Conservation (phyloP, 2,888 invertebrate genomes). For the Mesorhabditis sp. region DNA sequence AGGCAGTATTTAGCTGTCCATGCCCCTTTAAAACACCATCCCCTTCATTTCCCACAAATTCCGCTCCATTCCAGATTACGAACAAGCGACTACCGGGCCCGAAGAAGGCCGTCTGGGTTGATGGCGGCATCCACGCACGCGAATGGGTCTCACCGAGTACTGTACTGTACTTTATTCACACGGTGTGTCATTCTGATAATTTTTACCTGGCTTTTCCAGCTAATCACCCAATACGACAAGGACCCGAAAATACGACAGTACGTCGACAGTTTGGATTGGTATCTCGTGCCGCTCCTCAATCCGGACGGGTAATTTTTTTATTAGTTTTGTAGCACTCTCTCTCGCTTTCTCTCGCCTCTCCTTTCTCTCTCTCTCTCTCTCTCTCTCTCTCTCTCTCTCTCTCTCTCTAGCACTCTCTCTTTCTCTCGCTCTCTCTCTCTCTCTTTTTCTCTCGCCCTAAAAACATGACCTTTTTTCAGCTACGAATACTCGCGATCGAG, state of each 20-base stretch:
- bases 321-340: neutral
- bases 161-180: conserved; percentile 54
- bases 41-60: too few relatives aligned
- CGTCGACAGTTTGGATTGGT: conserved; percentile 56
- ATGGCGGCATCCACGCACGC: conserved; percentile 42
- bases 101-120: conserved; percentile 44
- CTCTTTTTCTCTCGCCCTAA: neutral
- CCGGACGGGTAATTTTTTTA: conserved; percentile 41
- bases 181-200: conserved; percentile 18
- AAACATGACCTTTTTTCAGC: neutral
- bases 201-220: conserved; percentile 20
- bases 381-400: too few relatives aligned
- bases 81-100: conserved; percentile 31
- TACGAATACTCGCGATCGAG: conserved; percentile 37
- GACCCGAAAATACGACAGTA: conserved; percentile 44
- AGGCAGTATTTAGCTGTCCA: too few relatives aligned
- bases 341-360: too few relatives aligned
- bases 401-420: too few relatives aligned
- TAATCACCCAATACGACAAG: conserved; percentile 50
- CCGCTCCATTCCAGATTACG: conserved; percentile 27
- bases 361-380: too few relatives aligned
- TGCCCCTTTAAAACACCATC: too few relatives aligned
- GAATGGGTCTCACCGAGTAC: conserved; percentile 53
- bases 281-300: conserved; percentile 54
- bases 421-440: neutral